A percentile compares a stretch with the other conserved stretches of the same genome.
These are phyloP conservation scores for Catharus minimus DNA, from an alignment of 2,113 vertebrate genomes.

Conservation along the genomic window DNA sequence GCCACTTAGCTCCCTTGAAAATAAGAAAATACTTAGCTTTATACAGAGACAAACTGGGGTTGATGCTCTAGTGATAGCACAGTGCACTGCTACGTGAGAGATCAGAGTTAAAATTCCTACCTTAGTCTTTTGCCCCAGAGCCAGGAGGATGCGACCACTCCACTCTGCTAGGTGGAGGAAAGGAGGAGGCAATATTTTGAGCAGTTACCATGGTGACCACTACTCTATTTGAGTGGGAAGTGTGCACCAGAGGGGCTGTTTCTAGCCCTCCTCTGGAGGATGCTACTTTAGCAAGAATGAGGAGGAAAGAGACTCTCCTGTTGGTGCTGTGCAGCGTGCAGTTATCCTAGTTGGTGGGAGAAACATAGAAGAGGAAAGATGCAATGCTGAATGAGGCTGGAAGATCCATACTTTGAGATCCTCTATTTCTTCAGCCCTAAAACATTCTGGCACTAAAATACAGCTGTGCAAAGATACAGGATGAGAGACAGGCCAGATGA, in stretches of 20 bases:
- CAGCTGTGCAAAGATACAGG: background rate
- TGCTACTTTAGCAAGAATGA: slow-evolving; percentile 51
- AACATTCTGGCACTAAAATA: slow-evolving; percentile 20
- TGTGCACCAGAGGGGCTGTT: slow-evolving; percentile 52
- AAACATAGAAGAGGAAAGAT: slow-evolving; percentile 55
- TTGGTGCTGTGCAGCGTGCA: slow-evolving; percentile 49
- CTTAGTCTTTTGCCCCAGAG: slow-evolving; percentile 60
- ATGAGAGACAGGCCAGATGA: slow-evolving; percentile 4
- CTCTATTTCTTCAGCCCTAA: slow-evolving; percentile 29
- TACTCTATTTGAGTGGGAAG: slow-evolving; percentile 54
- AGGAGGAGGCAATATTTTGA: slow-evolving; percentile 62
- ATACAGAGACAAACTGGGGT: background rate
- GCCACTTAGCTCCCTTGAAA: slow-evolving; percentile 19
- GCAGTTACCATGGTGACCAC: slow-evolving; percentile 45
- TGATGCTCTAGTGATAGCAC: background rate
- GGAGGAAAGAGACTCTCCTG: slow-evolving; percentile 43
- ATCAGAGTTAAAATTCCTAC: slow-evolving; percentile 48
- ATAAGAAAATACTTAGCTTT: background rate
- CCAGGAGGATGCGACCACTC: slow-evolving; percentile 47
- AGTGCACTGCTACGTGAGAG: slow-evolving; percentile 31
- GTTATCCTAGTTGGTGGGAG: slow-evolving; percentile 37
- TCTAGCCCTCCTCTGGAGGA: slow-evolving; percentile 45
- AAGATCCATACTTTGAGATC: slow-evolving; percentile 31
- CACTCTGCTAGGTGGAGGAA: slow-evolving; percentile 61
- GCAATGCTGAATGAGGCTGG: slow-evolving; percentile 25